Evolutionary conservation across 2,888 invertebrate species (phyloP).

Genomic region (Odontomyia ornata): DNA sequence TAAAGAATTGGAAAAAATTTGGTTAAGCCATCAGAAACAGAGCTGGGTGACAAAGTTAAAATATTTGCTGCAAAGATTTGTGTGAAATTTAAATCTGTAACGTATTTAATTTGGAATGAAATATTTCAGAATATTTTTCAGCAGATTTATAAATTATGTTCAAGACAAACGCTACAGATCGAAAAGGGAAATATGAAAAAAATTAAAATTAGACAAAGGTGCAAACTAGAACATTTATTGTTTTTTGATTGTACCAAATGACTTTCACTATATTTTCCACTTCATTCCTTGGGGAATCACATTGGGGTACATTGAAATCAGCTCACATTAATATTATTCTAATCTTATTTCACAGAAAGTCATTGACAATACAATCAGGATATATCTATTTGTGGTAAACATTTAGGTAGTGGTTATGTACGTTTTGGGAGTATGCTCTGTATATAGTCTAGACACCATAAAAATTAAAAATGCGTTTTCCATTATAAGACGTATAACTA

Average conservation of each 20-base stretch:
- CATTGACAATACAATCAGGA: slow-evolving; percentile 5
- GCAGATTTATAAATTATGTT: background rate
- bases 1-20: slow-evolving; percentile 22
- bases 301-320: too few species aligned
- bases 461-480: slow-evolving; percentile 1
- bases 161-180: background rate
- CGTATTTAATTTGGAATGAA: background rate
- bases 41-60: slow-evolving; percentile 22
- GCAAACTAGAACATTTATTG: slow-evolving; percentile 31
- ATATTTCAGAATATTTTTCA: background rate
- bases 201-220: slow-evolving; percentile 6
- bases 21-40: slow-evolving; percentile 33
- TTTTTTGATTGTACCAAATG: background rate
- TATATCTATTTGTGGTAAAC: background rate
- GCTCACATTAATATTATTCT: background rate
- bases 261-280: background rate
- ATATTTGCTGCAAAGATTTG: slow-evolving; percentile 13
- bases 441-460: slow-evolving; percentile 3
- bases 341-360: background rate
- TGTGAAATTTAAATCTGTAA: background rate
- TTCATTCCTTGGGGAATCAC: too few species aligned
- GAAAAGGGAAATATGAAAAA: background rate
- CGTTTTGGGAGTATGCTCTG: background rate
- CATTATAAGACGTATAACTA: slow-evolving; percentile 23
- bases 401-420: background rate